These are phyloP conservation scores for Lapara coniferarum DNA, from an alignment of 2,888 invertebrate species.

Conservation along the genomic window DNA sequence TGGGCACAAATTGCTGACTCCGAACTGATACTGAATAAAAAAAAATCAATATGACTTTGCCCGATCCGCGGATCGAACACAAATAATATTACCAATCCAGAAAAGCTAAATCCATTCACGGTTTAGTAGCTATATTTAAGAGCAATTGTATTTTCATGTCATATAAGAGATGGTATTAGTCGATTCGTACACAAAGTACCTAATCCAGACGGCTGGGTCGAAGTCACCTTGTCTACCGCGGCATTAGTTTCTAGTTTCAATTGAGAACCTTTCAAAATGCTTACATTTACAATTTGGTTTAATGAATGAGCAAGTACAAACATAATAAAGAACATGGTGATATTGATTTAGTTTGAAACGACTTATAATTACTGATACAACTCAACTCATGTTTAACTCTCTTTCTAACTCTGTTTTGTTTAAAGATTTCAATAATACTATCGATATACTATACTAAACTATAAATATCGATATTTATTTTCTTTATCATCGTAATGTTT, in stretches of 20 bases:
- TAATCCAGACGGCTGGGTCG: conserved; percentile 15
- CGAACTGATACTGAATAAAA: too few relatives aligned
- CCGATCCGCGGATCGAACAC: too few relatives aligned
- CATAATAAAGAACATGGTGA: background rate
- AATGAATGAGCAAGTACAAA: background rate
- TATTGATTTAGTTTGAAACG: background rate
- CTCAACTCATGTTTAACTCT: too few relatives aligned
- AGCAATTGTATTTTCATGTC: background rate
- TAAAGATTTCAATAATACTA: too few relatives aligned
- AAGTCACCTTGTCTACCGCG: conserved; percentile 26
- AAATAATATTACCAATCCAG: too few relatives aligned
- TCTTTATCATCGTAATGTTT: too few relatives aligned
- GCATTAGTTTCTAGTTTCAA: conserved; percentile 28
- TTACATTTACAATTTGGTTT: background rate
- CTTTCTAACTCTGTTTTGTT: too few relatives aligned
- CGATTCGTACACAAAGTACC: background rate
- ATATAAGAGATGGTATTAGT: background rate
- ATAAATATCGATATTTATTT: too few relatives aligned
- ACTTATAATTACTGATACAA: background rate
- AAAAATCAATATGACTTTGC: too few relatives aligned
- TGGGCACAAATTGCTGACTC: too few relatives aligned
- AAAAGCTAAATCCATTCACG: too few relatives aligned
- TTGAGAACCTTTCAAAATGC: conserved; percentile 10
- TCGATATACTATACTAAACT: too few relatives aligned
- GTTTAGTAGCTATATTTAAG: background rate